Evolutionary conservation across 2,113 vertebrate species (phyloP).

Genomic region (Pteruthius melanotis): DNA sequence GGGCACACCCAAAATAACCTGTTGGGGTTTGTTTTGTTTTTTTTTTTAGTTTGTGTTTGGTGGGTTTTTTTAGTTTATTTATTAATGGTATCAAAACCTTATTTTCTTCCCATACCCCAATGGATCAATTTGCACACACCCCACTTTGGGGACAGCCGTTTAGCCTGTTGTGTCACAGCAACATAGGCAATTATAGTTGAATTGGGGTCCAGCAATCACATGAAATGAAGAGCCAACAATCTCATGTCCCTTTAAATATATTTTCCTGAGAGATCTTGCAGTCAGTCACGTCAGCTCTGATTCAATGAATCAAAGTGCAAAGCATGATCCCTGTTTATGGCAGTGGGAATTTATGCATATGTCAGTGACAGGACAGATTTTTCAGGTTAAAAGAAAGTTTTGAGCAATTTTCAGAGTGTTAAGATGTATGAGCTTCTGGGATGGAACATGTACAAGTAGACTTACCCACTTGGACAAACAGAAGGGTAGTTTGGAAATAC

Average conservation of each 20-base stretch:
- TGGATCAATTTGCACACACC: neutral
- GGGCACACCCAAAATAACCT: neutral
- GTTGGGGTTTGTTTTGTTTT: neutral
- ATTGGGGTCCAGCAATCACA: neutral
- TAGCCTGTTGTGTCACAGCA: neutral
- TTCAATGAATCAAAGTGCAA: neutral
- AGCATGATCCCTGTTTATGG: neutral
- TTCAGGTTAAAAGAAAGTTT: neutral
- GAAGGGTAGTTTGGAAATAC: neutral
- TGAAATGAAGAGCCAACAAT: neutral
- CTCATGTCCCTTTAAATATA: neutral
- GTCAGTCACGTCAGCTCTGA: neutral
- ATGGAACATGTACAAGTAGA: neutral
- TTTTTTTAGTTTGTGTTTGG: neutral
- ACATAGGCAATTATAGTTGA: neutral
- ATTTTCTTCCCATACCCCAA: neutral
- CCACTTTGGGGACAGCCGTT: accelerated
- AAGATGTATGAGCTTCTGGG: neutral
- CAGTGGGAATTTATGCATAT: accelerated
- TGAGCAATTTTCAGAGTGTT: neutral
- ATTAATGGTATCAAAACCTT: neutral
- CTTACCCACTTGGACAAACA: neutral
- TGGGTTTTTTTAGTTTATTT: neutral
- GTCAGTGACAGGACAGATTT: neutral
- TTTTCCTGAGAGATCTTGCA: neutral